Conservation (phyloP, 2,797 vertebrate genomes). For the Crocidura indochinensis region DNA sequence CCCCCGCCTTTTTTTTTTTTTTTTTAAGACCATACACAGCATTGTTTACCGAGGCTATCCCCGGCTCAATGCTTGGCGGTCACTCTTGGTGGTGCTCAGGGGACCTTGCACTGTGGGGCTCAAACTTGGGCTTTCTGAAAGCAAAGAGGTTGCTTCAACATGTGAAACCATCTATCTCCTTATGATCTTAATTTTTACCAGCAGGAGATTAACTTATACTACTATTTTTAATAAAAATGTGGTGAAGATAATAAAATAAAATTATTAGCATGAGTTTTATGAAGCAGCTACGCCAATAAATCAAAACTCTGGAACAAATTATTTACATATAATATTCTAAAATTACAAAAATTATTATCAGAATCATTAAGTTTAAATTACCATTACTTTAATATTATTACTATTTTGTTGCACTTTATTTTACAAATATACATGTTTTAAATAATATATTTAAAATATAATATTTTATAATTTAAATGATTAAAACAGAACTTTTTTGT, state of each 20-base stretch:
- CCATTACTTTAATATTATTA: too few species aligned
- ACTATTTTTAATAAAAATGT: conserved; percentile 62
- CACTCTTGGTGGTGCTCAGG: background rate
- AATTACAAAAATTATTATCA: background rate
- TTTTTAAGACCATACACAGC: too few species aligned
- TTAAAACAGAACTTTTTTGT: background rate
- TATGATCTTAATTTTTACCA: conserved; percentile 26
- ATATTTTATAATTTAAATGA: background rate
- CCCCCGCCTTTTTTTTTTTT: background rate
- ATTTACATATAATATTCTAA: background rate
- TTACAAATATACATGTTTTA: too few species aligned
- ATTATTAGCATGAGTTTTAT: conserved; percentile 51
- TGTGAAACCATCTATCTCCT: background rate
- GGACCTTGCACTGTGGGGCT: background rate
- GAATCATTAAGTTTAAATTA: background rate
- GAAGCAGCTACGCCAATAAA: conserved; percentile 36
- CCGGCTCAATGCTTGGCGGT: too few species aligned
- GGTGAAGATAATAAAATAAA: conserved; percentile 22
- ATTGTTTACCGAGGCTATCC: too few species aligned
- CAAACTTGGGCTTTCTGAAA: too few species aligned
- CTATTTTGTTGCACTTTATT: too few species aligned
- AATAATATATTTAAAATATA: too few species aligned
- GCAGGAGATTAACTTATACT: background rate
- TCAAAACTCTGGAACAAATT: conserved; percentile 33
- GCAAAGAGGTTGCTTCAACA: too few species aligned